phyloP scores from a whole-genome alignment of 2,888 invertebrate species.

The Metacarcinus magister region DNA sequence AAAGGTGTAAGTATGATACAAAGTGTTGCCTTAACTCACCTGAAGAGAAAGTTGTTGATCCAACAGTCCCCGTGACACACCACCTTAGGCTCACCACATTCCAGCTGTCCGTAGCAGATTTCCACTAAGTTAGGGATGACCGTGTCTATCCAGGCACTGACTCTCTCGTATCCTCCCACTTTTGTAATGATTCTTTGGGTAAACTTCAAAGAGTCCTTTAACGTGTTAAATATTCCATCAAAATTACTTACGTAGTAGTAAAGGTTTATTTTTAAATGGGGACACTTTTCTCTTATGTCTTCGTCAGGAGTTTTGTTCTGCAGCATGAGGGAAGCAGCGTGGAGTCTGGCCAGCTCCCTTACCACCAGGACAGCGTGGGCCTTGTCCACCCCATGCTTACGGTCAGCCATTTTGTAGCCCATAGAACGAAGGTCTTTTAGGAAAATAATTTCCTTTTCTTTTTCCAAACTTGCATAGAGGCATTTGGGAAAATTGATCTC shows the following conservation, averaged over 20 bases:
- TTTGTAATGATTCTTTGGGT: not conserved
- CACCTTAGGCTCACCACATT: constrained; percentile 44
- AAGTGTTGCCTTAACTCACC: constrained; percentile 8
- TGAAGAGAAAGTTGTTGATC: constrained; percentile 76
- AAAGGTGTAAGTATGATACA: not conserved
- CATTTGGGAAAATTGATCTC: constrained; percentile 61
- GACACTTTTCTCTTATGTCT: not conserved
- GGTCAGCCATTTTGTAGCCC: constrained; percentile 76
- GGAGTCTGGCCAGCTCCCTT: constrained; percentile 77
- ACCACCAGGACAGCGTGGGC: constrained; percentile 71
- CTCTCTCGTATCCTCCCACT: not conserved
- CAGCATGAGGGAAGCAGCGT: constrained; percentile 73
- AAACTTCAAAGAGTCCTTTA: not conserved
- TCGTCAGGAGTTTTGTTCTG: constrained; percentile 42
- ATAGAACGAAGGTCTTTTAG: constrained; percentile 66
- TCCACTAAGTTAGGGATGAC: not conserved
- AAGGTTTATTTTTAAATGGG: constrained; percentile 20
- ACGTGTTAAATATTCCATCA: not conserved
- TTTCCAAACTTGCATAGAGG: constrained; percentile 30
- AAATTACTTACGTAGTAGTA: not conserved
- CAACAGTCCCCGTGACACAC: constrained; percentile 77
- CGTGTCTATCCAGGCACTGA: not conserved
- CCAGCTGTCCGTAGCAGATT: not conserved
- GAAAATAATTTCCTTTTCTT: constrained; percentile 61
- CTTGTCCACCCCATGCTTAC: constrained; percentile 68